Base-by-base conservation (phyloP, 2,888 invertebrate genomes). In the Leistus spinibarbis region DNA sequence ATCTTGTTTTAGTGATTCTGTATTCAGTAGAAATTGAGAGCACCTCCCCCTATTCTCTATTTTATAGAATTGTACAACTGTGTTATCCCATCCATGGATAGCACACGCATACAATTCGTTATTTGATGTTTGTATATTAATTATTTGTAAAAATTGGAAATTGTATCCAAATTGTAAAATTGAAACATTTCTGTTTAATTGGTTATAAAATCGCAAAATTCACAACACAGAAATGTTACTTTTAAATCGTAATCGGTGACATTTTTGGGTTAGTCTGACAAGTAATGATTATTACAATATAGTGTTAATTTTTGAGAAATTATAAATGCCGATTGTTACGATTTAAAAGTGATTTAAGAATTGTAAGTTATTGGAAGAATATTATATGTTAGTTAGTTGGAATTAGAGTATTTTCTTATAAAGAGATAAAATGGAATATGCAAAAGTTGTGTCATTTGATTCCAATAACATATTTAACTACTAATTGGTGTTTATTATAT, bases 401-500 rank as follows among this genome's bases (percentile, higher is more conserved):
- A 40, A 57, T 72, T 72, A 72, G 73, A 73, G 66, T 73, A 73
- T 73, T 73, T 73, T 73, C 73, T 60, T 60, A 67, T 73, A 73
- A 67, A 56, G 53, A 17, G 66, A 66, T 19, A 53, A 60, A 22
- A 60, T 72, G 65, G 17, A 72, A 65, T 66, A 57, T 56, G 72
- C 24, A 66, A 54, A 60, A 60, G 60, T 40, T 40, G 40, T 40
- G 40, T 60, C 60, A 60, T 60, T 60, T 60, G 60, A 60, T 60
- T 60, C 60, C 24, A 65, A 66, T 66, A 54, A 71, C 64, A 64
- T 60, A 64, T 71, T 66, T 56, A 57, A 72, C 40, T 81, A 81
- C 81, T 81, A 82, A 83, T 83, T 81, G 83, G 83, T 83, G 82
- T 82, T 79, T 80, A 79, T 78, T 80, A 81, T 80, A 77, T 76